Base-by-base conservation (phyloP, 2,888 invertebrate species). In the Endotricha flammealis region DNA sequence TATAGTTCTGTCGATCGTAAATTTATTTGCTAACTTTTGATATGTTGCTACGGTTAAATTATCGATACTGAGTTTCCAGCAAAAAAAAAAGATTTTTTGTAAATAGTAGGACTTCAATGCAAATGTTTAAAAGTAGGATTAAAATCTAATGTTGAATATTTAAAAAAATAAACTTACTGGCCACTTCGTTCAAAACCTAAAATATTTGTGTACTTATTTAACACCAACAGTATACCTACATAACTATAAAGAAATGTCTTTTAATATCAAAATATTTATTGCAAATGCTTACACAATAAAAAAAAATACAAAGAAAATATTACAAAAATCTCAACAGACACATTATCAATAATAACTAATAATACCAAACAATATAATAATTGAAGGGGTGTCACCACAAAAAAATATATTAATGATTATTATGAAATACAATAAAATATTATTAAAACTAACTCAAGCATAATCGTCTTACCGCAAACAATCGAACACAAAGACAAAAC, bases 391-490 rank as follows among this genome's bases (percentile, higher is more conserved):
- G 77, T 72, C 53, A 50, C 56, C 38, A 46, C 48, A 50, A 48
- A 48, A 41, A 46, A 43, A 28, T 44, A 38, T 50, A 53, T 62
- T 61, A 64, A 67, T 59, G 51, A 57, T 42, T 40, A 31, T 60
- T 46, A 41, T 34, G 41, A 20, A 20, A 56, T 37, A 38, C 22
- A 29, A 38, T 22, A 29, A 29, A 56, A 47, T 41, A 47, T 51
- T 57, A 53, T 56, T 48, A 49, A 59, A 63, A 64, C 56, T 53
- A 62, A 66, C 46, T 50, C 61, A 66, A 75, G 63, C 68, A 50
- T 66, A 65, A 67, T 68, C 47, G 32, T 53, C 60, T 65, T 39
- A 68, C 77, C 81, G 57, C 80, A 78, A 69, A 75, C 70, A 73
- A 72, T 67, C 51, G 57, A 50, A 65, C 44, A 34, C 17, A 34